Conservation (phyloP, 2,113 vertebrate genomes). For the Phylloscopus trochiloides region DNA sequence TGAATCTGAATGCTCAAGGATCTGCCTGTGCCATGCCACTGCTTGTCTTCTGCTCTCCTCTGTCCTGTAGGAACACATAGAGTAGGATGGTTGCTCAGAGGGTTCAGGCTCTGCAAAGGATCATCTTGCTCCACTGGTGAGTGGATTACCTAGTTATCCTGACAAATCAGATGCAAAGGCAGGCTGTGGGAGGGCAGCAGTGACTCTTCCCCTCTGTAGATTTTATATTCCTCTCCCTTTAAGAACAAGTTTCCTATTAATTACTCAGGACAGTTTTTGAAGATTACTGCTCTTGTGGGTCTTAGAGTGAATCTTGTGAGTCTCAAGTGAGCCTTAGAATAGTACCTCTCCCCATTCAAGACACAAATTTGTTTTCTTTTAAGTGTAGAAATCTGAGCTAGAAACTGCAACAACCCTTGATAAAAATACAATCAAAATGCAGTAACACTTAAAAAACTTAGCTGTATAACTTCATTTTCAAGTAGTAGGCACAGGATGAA, state of each 20-base stretch:
- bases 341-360: background rate
- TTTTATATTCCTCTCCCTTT: background rate
- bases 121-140: background rate
- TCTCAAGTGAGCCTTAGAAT: background rate
- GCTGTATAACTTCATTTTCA: background rate
- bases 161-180: background rate
- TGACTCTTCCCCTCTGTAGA: background rate
- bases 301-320: background rate
- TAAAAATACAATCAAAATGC: background rate
- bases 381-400: background rate
- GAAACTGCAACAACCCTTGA: background rate
- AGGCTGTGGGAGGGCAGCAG: background rate
- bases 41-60: background rate
- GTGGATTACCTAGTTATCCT: background rate
- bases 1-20: fast-evolving
- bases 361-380: background rate
- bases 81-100: background rate
- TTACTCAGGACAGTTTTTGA: background rate
- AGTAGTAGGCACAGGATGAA: background rate
- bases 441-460: background rate
- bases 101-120: background rate
- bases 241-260: background rate
- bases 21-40: background rate
- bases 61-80: background rate
- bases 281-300: background rate